These are phyloP conservation scores for Grammomys surdaster DNA, from an alignment of 2,113 vertebrate species.

Conservation along the genomic window DNA sequence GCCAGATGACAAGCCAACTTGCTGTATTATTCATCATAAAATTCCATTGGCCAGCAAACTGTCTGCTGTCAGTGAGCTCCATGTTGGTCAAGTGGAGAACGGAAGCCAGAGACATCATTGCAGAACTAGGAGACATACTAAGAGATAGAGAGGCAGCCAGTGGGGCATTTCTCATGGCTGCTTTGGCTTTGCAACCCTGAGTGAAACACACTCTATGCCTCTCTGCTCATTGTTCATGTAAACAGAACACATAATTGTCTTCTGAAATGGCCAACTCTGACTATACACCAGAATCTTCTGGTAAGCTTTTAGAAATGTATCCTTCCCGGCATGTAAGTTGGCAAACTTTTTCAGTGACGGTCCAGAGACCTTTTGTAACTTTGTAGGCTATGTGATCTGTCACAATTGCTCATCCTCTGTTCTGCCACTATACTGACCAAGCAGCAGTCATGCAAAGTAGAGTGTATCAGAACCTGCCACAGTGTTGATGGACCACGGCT, in stretches of 20 bases:
- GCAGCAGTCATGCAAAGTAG: neutral
- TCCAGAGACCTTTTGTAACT: neutral
- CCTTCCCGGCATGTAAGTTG: neutral
- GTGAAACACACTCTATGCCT: neutral
- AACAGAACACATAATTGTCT: neutral
- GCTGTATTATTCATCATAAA: constrained; percentile 73
- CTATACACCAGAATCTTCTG: neutral
- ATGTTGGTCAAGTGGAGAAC: neutral
- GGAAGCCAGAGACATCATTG: neutral
- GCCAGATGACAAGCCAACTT: constrained; percentile 50
- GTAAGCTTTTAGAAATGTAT: neutral
- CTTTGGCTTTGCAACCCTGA: neutral
- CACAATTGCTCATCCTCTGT: neutral
- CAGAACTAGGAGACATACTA: neutral
- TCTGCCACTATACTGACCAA: neutral
- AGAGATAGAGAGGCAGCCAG: neutral
- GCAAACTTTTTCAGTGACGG: neutral
- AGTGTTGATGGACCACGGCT: neutral
- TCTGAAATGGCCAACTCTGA: neutral
- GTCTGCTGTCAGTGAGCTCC: constrained; percentile 37
- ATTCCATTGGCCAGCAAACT: constrained; percentile 42
- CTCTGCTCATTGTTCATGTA: neutral
- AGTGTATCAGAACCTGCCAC: neutral
- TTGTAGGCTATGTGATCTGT: neutral
- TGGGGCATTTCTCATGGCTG: neutral